Evolutionary conservation across 2,113 vertebrate genomes (phyloP).

Genomic region (rat (Rattus norvegicus)): GRCr8 NC_086039.1:120500001-120500500

Average conservation of each 20-base stretch:
- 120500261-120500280: not conserved
- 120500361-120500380: not conserved
- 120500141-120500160: not conserved
- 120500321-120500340: not conserved
- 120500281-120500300: not conserved
- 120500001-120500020: slow-evolving; percentile 15
- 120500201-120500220: not conserved
- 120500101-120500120: not conserved
- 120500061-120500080: not conserved
- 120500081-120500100: not conserved
- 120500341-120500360: not conserved
- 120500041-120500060: not conserved
- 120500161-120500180: not conserved
- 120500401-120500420: not conserved
- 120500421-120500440: not conserved
- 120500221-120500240: not conserved
- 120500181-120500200: not conserved
- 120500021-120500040: slow-evolving; percentile 4
- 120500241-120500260: slow-evolving; percentile 9
- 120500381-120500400: not conserved
- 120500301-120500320: not conserved
- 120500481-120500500: not conserved
- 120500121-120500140: not conserved
- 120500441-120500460: not conserved
- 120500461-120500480: slow-evolving; percentile 2